Conservation (phyloP, 92 coral and sea anemone genomes). For the Phenganax subtilis region DNA sequence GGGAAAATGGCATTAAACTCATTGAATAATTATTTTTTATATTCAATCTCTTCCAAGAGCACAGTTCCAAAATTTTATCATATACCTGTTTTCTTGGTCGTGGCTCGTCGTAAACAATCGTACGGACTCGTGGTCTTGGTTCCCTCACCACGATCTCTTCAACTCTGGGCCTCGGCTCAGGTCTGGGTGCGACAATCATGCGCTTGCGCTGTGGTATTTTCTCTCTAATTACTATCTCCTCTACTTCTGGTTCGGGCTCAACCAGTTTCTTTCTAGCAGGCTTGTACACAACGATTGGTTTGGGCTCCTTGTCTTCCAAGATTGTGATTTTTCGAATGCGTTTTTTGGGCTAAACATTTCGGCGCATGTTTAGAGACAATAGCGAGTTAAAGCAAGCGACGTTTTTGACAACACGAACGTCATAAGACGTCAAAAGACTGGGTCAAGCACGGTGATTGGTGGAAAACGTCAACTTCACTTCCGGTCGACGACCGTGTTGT, state of each 20-base stretch:
- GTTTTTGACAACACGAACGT: no score
- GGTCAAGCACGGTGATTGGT: no score
- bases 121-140: not conserved
- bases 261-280: constrained; percentile 5
- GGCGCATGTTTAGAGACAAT: no score
- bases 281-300: not conserved
- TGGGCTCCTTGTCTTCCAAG: constrained; percentile 17
- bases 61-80: not conserved
- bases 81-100: constrained; percentile 3
- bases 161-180: not conserved
- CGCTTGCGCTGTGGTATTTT: not conserved
- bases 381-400: no score
- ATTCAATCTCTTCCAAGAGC: not conserved
- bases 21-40: not conserved
- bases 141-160: constrained; percentile 14
- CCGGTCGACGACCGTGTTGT: no score
- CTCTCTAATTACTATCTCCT: constrained; percentile 20
- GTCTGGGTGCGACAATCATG: no score
- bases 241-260: constrained; percentile 6
- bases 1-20: no score
- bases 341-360: constrained; percentile 4
- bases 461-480: no score
- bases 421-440: no score
- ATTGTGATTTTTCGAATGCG: constrained; percentile 14
- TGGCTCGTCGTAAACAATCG: constrained; percentile 31